Conservation (phyloP, 2,888 invertebrate genomes). For the Bembecia ichneumoniformis region DNA sequence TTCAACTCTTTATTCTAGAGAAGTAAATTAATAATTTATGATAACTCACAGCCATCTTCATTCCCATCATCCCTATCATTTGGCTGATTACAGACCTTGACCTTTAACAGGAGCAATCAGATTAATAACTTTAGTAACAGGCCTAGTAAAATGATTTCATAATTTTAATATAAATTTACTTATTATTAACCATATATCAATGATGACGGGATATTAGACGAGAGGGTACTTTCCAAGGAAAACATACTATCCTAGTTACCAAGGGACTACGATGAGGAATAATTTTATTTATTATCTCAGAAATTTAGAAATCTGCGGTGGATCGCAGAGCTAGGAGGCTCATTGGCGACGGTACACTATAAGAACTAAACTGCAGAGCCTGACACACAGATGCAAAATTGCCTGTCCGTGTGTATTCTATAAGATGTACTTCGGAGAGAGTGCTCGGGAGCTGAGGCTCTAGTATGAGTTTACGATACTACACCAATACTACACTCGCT, state of each 20-base stretch:
- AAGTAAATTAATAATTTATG: constrained; percentile 75
- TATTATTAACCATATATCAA: constrained; percentile 72
- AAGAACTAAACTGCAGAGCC: no score
- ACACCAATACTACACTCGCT: no score
- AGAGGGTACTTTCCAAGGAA: constrained; percentile 77
- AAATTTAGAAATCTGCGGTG: no score
- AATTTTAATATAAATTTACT: constrained; percentile 66
- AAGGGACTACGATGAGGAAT: constrained; percentile 78
- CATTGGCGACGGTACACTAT: no score
- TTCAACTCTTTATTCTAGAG: constrained; percentile 77
- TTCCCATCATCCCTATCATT: constrained; percentile 75
- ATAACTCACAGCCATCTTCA: constrained; percentile 34
- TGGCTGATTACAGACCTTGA: constrained; percentile 78
- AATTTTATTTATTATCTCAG: constrained; percentile 81
- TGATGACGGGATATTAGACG: constrained; percentile 80
- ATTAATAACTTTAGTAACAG: constrained; percentile 68
- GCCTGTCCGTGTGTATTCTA: no score
- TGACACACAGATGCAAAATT: no score
- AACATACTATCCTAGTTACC: constrained; percentile 72
- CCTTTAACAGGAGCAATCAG: constrained; percentile 74
- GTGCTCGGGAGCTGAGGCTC: no score
- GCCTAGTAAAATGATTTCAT: constrained; percentile 76
- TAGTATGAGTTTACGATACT: no score
- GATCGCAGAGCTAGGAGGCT: no score
- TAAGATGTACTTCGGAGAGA: no score